phyloP scores from a whole-genome alignment of 2,888 invertebrate genomes.

The Branchipolynoe longqiensis region DNA sequence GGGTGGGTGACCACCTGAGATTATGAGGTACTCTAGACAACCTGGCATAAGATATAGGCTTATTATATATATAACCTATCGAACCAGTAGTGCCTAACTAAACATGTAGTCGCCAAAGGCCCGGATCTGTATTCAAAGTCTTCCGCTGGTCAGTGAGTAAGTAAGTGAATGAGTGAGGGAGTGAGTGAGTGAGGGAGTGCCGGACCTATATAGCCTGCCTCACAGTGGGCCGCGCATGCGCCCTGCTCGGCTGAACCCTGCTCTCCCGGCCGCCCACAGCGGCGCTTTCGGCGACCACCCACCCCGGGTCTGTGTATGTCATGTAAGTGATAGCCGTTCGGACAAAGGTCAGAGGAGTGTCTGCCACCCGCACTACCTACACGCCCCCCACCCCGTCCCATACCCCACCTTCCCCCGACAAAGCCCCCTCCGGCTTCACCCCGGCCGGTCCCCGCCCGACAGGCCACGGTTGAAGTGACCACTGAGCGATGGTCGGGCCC shows the following conservation, averaged over 20 bases:
- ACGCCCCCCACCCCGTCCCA: not conserved
- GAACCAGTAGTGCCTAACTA: too few species aligned
- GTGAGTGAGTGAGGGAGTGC: not conserved
- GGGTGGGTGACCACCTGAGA: too few species aligned
- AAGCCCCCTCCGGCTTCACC: not conserved
- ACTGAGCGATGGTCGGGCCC: not conserved
- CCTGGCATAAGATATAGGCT: too few species aligned
- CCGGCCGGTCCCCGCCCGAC: not conserved
- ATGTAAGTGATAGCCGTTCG: slow-evolving; percentile 24
- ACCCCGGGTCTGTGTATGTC: not conserved
- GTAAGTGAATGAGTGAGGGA: not conserved
- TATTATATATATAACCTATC: too few species aligned
- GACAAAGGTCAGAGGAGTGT: slow-evolving; percentile 28
- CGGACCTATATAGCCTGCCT: not conserved
- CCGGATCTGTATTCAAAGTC: not conserved
- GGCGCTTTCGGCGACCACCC: not conserved
- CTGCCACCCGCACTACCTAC: not conserved
- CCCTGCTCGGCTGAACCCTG: too few species aligned
- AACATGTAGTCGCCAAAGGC: too few species aligned
- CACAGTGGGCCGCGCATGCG: too few species aligned
- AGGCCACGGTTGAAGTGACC: not conserved
- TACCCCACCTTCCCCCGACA: not conserved
- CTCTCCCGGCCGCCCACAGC: not conserved
- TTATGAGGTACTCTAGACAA: too few species aligned
- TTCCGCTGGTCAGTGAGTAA: not conserved